Evolutionary conservation across 2,888 invertebrate species (phyloP).

Genomic region (Diogma glabrata): DNA sequence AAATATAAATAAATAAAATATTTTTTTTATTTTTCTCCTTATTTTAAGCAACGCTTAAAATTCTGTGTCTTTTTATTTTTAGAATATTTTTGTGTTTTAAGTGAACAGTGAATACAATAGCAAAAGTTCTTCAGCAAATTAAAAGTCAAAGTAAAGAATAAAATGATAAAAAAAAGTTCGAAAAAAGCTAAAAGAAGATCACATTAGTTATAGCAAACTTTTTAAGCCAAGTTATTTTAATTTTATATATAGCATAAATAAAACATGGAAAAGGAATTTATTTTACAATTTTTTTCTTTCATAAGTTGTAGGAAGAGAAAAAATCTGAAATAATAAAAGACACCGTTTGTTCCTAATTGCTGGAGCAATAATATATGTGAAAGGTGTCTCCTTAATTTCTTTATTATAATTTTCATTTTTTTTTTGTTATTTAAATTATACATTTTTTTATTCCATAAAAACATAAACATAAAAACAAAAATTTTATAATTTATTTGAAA

Average conservation of each 20-base stretch:
- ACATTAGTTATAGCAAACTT: constrained; percentile 10
- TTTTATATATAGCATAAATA: constrained; percentile 9
- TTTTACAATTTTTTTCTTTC: background rate
- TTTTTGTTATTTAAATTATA: constrained; percentile 8
- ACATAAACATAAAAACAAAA: too few species aligned
- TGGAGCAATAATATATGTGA: constrained; percentile 9
- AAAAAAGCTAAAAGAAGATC: constrained; percentile 3
- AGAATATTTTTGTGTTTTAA: too few species aligned
- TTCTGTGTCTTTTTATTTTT: too few species aligned
- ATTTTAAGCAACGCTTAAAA: too few species aligned
- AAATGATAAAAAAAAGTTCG: constrained; percentile 5
- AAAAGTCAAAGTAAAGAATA: constrained; percentile 7
- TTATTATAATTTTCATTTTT: background rate
- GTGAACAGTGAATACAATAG: too few species aligned
- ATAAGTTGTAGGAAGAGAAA: background rate
- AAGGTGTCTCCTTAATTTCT: constrained; percentile 9
- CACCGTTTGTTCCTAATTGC: constrained; percentile 36
- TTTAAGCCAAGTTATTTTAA: constrained; percentile 5
- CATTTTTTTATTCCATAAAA: too few species aligned
- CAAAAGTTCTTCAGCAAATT: too few species aligned
- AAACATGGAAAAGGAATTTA: constrained; percentile 4
- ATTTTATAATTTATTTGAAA: too few species aligned
- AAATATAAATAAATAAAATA: too few species aligned
- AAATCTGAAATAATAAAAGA: constrained; percentile 17
- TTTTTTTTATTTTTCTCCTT: too few species aligned